phyloP scores from a whole-genome alignment of 2,113 vertebrate species.

The Bufo gargarizans region DNA sequence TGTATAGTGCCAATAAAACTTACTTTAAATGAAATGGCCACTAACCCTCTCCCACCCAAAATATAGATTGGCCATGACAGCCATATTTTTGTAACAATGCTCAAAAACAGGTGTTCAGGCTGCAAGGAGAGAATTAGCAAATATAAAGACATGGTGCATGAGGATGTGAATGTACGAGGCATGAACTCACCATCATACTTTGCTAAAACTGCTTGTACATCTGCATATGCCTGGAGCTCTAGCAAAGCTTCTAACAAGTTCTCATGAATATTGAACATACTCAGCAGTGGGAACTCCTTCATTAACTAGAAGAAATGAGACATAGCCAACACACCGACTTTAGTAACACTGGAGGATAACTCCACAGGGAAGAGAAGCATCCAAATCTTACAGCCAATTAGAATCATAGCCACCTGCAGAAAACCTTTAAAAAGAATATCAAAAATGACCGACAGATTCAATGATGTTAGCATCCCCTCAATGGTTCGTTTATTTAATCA shows the following conservation, averaged over 20 bases:
- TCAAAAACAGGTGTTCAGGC: no score
- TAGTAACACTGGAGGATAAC: neutral
- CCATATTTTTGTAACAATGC: no score
- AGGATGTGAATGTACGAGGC: neutral
- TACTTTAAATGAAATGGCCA: no score
- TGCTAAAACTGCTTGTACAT: constrained; percentile 96
- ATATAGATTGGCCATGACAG: no score
- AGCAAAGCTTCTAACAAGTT: constrained; percentile 95
- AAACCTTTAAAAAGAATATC: neutral
- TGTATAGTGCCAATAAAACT: no score
- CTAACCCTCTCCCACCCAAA: no score
- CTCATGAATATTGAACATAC: constrained; percentile 99
- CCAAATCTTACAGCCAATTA: neutral
- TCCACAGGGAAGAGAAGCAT: neutral
- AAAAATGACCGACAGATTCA: no score
- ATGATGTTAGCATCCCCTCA: no score
- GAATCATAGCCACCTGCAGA: neutral
- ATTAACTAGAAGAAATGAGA: constrained; percentile 83
- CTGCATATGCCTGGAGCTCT: constrained; percentile 96
- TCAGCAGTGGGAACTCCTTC: constrained; percentile 98
- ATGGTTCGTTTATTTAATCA: no score
- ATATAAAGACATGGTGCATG: neutral
- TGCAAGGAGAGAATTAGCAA: no score
- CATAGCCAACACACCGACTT: neutral
- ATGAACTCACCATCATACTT: constrained; percentile 93